A percentile compares a stretch with the other conserved stretches of the same genome.
Conservation (phyloP, 2,888 invertebrate species). For the Drosophila falleni region DNA sequence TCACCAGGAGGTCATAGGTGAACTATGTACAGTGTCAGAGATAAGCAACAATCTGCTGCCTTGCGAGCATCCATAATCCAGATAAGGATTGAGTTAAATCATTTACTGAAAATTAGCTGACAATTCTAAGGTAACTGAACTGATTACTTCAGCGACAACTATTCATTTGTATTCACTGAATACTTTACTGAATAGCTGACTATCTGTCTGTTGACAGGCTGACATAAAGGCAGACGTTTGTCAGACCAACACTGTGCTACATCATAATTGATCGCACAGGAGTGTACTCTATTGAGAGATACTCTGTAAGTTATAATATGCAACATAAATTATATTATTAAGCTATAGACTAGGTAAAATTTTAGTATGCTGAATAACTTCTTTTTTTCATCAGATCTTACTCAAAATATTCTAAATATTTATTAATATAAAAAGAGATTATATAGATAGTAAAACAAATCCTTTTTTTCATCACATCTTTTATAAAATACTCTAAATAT, state of each 20-base stretch:
- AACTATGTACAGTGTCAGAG: slow-evolving; percentile 20
- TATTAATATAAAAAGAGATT: too few relatives aligned
- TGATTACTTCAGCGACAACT: slow-evolving; percentile 39
- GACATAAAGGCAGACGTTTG: slow-evolving; percentile 29
- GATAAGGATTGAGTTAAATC: slow-evolving; percentile 25
- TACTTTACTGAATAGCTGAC: neutral
- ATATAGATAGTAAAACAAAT: too few relatives aligned
- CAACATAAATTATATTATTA: too few relatives aligned
- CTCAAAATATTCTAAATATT: too few relatives aligned
- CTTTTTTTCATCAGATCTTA: too few relatives aligned
- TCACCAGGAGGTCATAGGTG: slow-evolving; percentile 37
- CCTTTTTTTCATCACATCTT: too few relatives aligned
- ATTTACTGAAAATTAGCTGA: neutral
- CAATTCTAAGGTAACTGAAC: slow-evolving; percentile 42
- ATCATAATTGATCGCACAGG: neutral
- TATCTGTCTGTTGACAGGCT: slow-evolving; percentile 32
- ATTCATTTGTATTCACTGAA: slow-evolving; percentile 16
- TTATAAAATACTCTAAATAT: too few relatives aligned
- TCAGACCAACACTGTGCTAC: slow-evolving; percentile 30
- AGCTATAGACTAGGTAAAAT: too few relatives aligned
- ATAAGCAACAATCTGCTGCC: slow-evolving; percentile 17
- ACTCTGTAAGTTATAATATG: too few relatives aligned
- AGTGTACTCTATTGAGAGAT: neutral
- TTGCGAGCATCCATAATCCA: neutral
- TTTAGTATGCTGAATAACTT: too few relatives aligned